Conservation (phyloP, 2,797 vertebrate species). For the Phalanger gymnotis region DNA sequence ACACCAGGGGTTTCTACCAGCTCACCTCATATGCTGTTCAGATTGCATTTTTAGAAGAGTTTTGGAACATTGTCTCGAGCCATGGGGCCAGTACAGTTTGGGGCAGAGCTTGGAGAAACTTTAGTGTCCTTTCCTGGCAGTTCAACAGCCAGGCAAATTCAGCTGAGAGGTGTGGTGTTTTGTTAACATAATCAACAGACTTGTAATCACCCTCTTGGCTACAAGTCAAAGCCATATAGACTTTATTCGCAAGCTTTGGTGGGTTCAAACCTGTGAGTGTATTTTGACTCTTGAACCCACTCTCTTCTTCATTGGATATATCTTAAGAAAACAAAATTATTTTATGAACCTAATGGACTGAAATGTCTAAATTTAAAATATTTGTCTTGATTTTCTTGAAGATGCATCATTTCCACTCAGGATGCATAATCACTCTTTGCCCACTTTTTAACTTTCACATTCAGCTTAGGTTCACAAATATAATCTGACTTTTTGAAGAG, state of each 20-base stretch:
- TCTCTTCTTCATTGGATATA: not conserved
- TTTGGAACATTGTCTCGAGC: not conserved
- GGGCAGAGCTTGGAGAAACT: not conserved
- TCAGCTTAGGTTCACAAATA: not conserved
- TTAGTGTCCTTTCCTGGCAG: not conserved
- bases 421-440: constrained; percentile 54
- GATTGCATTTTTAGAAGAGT: not conserved
- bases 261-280: constrained; percentile 15
- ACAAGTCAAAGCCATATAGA: not conserved
- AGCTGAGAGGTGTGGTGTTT: not conserved
- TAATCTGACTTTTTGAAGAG: not conserved
- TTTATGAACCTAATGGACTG: constrained; percentile 3
- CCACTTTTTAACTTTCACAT: constrained; percentile 22
- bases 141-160: not conserved
- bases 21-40: not conserved
- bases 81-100: not conserved
- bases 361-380: constrained; percentile 41
- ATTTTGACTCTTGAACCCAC: not conserved
- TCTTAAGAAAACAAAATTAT: not conserved
- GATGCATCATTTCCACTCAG: not conserved
- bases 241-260: not conserved
- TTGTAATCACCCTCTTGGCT: not conserved
- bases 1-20: constrained; percentile 25
- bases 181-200: constrained; percentile 14
- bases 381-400: constrained; percentile 7